Base-by-base conservation (phyloP, 2,888 invertebrate genomes). In the Lithosia quadra region DNA sequence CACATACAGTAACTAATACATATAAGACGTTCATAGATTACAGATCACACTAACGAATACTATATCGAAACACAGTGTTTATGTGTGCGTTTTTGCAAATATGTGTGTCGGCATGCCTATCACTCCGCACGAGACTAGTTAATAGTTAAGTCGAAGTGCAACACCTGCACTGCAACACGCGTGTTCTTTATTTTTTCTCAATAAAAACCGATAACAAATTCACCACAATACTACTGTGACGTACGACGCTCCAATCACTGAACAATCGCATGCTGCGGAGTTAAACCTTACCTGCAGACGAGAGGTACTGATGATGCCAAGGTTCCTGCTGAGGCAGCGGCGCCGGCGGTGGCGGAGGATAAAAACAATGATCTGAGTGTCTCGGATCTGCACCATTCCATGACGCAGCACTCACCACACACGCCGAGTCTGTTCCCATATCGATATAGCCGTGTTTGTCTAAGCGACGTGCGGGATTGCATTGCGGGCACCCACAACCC, bases 401-500 rank as follows among this genome's bases (percentile, higher is more conserved):
- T 84, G 84, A 87, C 85, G 84, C 87, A 81, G 88, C 87, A 36
- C 61, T 36, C 0, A 68, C 57, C 18, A 62, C 53, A 10, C 64
- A 67, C 2, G 79, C 71, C 1, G 84, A 77, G 65, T 90, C 84
- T 72, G 88, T 86, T 77, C 91, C 93, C 95, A 96, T 95, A 75
- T 95, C 95, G 82, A 95, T 94, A 75, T 96, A 96, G 5, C 96
- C 96, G 91, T 95, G 95, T 63, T 92, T 93, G 84, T 96, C 96
- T 83, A 92, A 80, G 60, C 88, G 89, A 61, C 78, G 89, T 67
- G 81, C 77, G 67, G 88, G 84, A 86, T 85, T 83, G 83, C 88
- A 86, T 79, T 79, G 88, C 82, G 77, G 66, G 73, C 84, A 76
- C 74, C 88, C 91, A 91, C 86, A 92, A 91, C 89, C 90, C 88